Conservation (phyloP, 2,797 vertebrate genomes). For the Channallabes apus region DNA sequence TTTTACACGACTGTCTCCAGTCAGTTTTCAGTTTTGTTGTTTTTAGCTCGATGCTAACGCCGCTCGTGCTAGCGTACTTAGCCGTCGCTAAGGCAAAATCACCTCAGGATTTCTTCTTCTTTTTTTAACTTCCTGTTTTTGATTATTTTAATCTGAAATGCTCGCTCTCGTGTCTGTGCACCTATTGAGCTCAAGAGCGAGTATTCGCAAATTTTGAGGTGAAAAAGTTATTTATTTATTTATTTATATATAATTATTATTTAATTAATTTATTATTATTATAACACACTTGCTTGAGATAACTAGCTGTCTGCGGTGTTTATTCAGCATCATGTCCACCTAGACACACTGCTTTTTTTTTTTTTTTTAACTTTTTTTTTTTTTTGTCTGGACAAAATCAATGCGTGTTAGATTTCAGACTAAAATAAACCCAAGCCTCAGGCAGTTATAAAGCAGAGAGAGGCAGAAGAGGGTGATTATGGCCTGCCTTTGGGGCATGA, state of each 20-base stretch:
- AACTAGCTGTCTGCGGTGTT: neutral
- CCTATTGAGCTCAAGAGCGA: too few relatives aligned
- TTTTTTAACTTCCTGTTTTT: neutral
- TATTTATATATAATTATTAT: neutral
- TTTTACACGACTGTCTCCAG: neutral
- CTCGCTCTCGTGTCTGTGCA: neutral
- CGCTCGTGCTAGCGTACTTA: neutral
- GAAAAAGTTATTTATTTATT: neutral
- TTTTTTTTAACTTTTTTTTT: too few relatives aligned
- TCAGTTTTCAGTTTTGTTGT: neutral
- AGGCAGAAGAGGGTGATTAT: slow-evolving; percentile 34
- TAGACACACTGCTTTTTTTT: neutral
- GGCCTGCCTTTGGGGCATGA: slow-evolving; percentile 42
- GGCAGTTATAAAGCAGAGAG: neutral
- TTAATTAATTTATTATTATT: neutral
- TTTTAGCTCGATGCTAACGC: neutral
- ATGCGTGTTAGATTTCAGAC: neutral
- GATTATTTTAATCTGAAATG: neutral
- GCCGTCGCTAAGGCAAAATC: neutral
- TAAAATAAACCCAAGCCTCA: neutral
- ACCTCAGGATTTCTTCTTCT: neutral
- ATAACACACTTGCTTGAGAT: neutral
- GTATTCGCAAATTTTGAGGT: too few relatives aligned
- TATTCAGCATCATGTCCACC: neutral
- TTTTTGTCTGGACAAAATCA: neutral